These are phyloP conservation scores for Drosophila neotestacea DNA, from an alignment of 2,888 invertebrate genomes.

Conservation along the genomic window DNA sequence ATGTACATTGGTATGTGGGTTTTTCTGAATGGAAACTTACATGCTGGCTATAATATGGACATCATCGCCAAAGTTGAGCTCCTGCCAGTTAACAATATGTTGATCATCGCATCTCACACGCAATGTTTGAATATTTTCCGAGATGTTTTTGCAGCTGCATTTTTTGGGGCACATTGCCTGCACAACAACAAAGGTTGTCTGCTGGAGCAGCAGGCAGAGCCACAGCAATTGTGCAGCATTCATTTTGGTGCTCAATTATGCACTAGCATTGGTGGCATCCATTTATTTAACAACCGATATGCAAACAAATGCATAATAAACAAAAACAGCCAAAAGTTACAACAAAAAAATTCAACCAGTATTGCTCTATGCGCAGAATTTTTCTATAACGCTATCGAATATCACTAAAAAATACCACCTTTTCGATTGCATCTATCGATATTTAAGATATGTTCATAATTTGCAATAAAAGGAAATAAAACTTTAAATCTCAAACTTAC, in stretches of 20 bases:
- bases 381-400: slow-evolving; percentile 34
- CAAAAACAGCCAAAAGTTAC: slow-evolving; percentile 69
- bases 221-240: slow-evolving; percentile 45
- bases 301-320: slow-evolving; percentile 64
- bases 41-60: slow-evolving; percentile 74
- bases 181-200: slow-evolving; percentile 46
- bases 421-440: slow-evolving; percentile 3
- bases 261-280: slow-evolving; percentile 45
- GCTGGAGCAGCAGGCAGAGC: slow-evolving; percentile 41
- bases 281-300: slow-evolving; percentile 60
- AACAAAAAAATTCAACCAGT: slow-evolving; percentile 65
- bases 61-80: slow-evolving; percentile 81
- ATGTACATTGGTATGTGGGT: neutral
- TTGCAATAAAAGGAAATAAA: neutral
- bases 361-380: slow-evolving; percentile 53
- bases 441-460: neutral
- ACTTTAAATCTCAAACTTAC: fast-evolving
- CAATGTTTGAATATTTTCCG: slow-evolving; percentile 76
- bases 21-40: slow-evolving; percentile 63
- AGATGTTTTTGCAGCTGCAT: slow-evolving; percentile 81
- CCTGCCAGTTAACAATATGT: slow-evolving; percentile 80
- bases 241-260: slow-evolving; percentile 49
- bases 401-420: slow-evolving; percentile 39
- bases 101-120: slow-evolving; percentile 82
- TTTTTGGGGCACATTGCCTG: slow-evolving; percentile 78